Base-by-base conservation (phyloP, 2,888 invertebrate species). In the Drosophila emarginata region DNA sequence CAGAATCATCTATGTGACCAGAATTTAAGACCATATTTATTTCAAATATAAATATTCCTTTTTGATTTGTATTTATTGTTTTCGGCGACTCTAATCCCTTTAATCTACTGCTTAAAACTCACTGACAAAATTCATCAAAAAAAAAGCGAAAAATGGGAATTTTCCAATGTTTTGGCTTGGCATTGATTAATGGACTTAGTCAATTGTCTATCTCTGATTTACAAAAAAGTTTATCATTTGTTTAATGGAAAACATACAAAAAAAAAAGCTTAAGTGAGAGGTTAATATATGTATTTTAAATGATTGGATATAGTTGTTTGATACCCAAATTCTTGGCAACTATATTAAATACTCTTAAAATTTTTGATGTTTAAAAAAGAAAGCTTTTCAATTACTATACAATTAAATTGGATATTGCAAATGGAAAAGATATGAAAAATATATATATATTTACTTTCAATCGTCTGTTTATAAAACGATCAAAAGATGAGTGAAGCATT, bases 101-200 rank as follows among this genome's bases (percentile, higher is more conserved):
- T 18, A 40, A 40, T 40, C 18, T 9, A 18, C 9, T 18, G 11
- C 15, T 11, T 18, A 26, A 18, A 40, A 18, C 40, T 18, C 15
- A 40, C 15, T 40, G 40, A 15, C 15, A 40, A 2, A 45, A 45
- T 1, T 18, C 18, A 21, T 21, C 12, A 18, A 4, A 12, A 18
- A 12, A 39, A 12, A 18, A 12, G 14, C 39, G 7, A 14, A 21
- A 45, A 45, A 12, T 11, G 18, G 11, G 21, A 21, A 18, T 45
- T 18, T 45, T 12, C 45, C 37, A 68, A 72, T 62, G 67, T 51
- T 64, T 67, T 50, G 37, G 64, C 57, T 37, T 61, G 62, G 65
- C 66, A 12, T 69, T 71, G 69, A 69, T 71, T 52, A 69, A 69
- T 69, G 56, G 57, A 39, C 53, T 57, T 64, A 39, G 63, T 69